Evolutionary conservation across 2,113 vertebrate genomes (phyloP), one percentile per base, ranked within the genome.

Genomic region (Charina bottae): DNA sequence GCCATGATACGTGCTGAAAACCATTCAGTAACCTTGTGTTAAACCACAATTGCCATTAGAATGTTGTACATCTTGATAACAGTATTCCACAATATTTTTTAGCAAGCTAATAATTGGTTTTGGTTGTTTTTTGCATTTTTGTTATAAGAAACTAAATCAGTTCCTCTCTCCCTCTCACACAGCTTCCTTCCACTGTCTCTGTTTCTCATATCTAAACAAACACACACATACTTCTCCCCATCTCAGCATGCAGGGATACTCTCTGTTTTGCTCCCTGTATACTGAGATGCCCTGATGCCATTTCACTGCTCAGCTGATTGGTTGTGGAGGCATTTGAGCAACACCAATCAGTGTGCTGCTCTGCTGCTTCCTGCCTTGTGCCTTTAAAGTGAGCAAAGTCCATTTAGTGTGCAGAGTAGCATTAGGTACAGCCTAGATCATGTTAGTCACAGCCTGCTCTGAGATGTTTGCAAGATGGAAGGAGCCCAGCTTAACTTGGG

Each of bases 1-100:
- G 94, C 86, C 92, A 68, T 93, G 92, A 96, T 95, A 78, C 15
- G 37, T 91, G 92, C 95, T 94, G 89, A 95, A 95, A 86, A 92
- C 4, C 90, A 53, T 92, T 94, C 56, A 87, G 92, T 72, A 92
- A 90, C 37, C 56, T 37, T 56, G 55, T 94, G 92, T 78, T 88
- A 94, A 93, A 96, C 88, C 95, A 94, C 93, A 89, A 88, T n/a
- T 64, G 90, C 55, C 15, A 58, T 23, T n/a, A 42, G 13, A 85
- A 55, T 59, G 26, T 46, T 58, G 46, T 60, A 23, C 5, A 68
- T 4, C 55, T 64, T 53, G 37, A 28, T 59, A 78, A 78, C 24
- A 87, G 85, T n/a, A 83, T 84, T 84, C 26, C 17, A n/a, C n/a
- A 46, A 58, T 68, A 19, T 64, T 49, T 26, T 86, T 49, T 24